phyloP scores from a whole-genome alignment of 2,888 invertebrate species.

The Athripsodes cinereus region DNA sequence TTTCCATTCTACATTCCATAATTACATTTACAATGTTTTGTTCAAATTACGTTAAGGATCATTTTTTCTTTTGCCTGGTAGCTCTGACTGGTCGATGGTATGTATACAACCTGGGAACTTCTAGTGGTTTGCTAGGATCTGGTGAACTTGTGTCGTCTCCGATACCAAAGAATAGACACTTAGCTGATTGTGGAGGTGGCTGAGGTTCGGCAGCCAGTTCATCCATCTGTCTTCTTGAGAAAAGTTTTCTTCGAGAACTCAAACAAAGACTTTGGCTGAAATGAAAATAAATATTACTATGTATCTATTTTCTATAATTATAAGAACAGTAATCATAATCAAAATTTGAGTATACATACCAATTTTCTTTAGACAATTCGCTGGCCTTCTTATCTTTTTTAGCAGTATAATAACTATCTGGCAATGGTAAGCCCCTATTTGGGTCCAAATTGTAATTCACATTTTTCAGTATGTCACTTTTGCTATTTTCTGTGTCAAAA shows the following conservation, averaged over 20 bases:
- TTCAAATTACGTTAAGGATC: neutral
- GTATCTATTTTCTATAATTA: neutral
- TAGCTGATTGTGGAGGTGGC: neutral
- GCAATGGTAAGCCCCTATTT: constrained; percentile 3
- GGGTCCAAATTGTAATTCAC: neutral
- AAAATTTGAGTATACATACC: constrained; percentile 3
- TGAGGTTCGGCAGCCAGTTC: constrained; percentile 35
- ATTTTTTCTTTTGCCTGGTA: neutral
- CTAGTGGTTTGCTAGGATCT: neutral
- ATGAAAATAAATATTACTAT: neutral
- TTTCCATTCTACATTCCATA: no score
- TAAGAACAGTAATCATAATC: constrained; percentile 3
- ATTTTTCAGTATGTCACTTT: neutral
- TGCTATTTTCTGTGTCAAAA: neutral
- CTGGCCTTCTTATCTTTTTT: constrained; percentile 12
- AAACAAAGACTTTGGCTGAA: constrained; percentile 22
- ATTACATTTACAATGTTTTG: no score
- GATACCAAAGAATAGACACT: neutral
- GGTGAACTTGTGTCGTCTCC: neutral
- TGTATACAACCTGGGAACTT: neutral
- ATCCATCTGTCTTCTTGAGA: constrained; percentile 37
- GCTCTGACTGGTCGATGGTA: neutral
- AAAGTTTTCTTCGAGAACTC: constrained; percentile 44
- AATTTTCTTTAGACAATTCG: constrained; percentile 10
- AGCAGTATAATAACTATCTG: constrained; percentile 10